phyloP scores from a whole-genome alignment of 2,797 vertebrate species.

The Pseudochaenichthys georgianus region DNA sequence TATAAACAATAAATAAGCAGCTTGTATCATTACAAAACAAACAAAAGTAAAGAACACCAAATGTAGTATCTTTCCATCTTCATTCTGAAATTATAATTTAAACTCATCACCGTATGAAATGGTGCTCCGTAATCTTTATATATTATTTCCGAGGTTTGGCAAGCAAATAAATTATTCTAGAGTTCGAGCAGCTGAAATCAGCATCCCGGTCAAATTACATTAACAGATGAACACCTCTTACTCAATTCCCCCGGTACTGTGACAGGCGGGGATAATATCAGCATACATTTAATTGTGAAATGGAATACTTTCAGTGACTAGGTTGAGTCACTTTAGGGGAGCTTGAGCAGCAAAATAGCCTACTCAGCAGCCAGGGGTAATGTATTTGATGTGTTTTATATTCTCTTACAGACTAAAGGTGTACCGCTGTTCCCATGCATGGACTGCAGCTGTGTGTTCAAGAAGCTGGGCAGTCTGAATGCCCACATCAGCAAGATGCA shows the following conservation, averaged over 20 bases:
- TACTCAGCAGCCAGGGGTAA: conserved; percentile 4
- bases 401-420: conserved; percentile 77
- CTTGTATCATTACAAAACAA: not conserved
- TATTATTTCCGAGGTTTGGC: not conserved
- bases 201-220: not conserved
- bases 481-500: conserved; percentile 99
- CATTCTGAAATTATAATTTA: not conserved
- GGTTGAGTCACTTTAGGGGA: not conserved
- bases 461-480: conserved; percentile 97
- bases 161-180: not conserved
- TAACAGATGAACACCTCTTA: not conserved
- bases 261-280: not conserved
- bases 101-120: not conserved
- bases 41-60: not conserved
- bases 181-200: not conserved
- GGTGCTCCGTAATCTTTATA: not conserved
- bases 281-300: not conserved
- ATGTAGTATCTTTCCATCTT: not conserved
- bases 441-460: conserved; percentile 98
- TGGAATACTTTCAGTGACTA: not conserved
- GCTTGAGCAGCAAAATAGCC: not conserved
- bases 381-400: conserved; percentile 6
- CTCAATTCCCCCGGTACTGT: not conserved
- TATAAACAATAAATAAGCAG: not conserved
- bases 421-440: conserved; percentile 88